Evolutionary conservation across 2,797 vertebrate species (phyloP), one percentile per base, ranked within the genome.

Genomic region (Balearica regulorum): DNA sequence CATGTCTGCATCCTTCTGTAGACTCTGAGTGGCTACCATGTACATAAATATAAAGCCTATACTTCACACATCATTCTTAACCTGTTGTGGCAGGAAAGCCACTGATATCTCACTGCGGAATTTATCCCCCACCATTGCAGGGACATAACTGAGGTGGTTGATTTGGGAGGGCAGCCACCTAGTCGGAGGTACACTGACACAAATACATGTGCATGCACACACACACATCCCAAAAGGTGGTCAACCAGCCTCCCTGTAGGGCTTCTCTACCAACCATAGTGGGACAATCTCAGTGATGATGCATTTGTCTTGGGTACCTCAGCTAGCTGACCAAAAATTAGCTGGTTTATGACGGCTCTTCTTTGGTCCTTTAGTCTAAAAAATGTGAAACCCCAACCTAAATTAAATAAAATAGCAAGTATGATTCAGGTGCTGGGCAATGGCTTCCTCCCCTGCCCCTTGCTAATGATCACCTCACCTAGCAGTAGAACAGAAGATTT

Each of bases 191-290:
- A 35, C 20, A 43, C 10, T 20, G 3, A 8, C 13, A 41, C 6
- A 20, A 2, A 18, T 14, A 24, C 4, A 35, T 0, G 1, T 21
- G 5, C 21, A 10, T 20, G 21, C 18, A 11, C 5, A 26, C 5
- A 39, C 8, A 16, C 2, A 17, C 2, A 2, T 55, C 18, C 22
- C 16, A 28, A 51, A 62, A 43, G 31, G 29, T 68, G 21, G 10
- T 55, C 44, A 71, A 15, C 16, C 41, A 69, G 3, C 13, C 26
- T 88, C 33, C 4, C 3, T 54, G 10, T 22, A 70, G 26, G 6
- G 8, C 11, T 90, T 82, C 2, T 46, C 4, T 73, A 48, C 43
- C 3, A 35, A 24, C 13, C 28, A 76, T 3, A 26, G 28, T 6
- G 51, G 25, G 16, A 57, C 41, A 80, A 19, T 49, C 19, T 89